Conservation (phyloP, 2,888 invertebrate species). For the Torymus auratus region DNA sequence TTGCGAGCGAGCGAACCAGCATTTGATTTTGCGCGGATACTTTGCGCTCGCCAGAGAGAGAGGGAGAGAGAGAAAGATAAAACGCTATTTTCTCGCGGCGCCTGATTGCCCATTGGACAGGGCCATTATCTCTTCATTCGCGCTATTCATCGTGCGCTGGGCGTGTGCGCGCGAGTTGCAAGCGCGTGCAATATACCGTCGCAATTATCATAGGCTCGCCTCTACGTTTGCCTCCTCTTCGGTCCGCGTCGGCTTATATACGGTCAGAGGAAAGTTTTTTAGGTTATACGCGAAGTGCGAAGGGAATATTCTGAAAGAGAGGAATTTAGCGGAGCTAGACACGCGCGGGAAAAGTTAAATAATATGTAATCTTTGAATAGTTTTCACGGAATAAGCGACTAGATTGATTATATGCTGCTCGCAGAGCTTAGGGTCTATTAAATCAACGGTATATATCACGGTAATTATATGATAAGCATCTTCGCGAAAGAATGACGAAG, state of each 20-base stretch:
- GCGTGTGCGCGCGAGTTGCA: neutral
- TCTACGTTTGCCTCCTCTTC: neutral
- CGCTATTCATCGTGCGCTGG: slow-evolving; percentile 6
- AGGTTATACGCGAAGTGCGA: too few relatives aligned
- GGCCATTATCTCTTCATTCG: slow-evolving; percentile 51
- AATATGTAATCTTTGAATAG: too few relatives aligned
- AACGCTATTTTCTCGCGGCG: slow-evolving; percentile 30
- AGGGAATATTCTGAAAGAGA: too few relatives aligned
- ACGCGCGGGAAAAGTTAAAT: too few relatives aligned
- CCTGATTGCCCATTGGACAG: slow-evolving; percentile 50
- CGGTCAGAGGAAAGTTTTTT: too few relatives aligned
- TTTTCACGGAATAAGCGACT: too few relatives aligned
- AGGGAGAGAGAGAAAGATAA: neutral
- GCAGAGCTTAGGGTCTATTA: too few relatives aligned
- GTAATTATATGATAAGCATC: neutral
- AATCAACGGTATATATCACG: too few relatives aligned
- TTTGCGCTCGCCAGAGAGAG: neutral
- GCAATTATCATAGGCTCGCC: slow-evolving; percentile 33
- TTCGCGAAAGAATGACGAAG: neutral
- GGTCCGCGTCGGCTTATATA: neutral
- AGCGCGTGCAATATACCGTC: neutral
- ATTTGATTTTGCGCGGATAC: slow-evolving; percentile 40
- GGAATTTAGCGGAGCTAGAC: too few relatives aligned
- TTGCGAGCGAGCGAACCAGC: neutral
- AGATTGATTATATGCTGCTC: too few relatives aligned